Evolutionary conservation across 2,888 invertebrate genomes (phyloP).

Genomic region (Agelastica alni): DNA sequence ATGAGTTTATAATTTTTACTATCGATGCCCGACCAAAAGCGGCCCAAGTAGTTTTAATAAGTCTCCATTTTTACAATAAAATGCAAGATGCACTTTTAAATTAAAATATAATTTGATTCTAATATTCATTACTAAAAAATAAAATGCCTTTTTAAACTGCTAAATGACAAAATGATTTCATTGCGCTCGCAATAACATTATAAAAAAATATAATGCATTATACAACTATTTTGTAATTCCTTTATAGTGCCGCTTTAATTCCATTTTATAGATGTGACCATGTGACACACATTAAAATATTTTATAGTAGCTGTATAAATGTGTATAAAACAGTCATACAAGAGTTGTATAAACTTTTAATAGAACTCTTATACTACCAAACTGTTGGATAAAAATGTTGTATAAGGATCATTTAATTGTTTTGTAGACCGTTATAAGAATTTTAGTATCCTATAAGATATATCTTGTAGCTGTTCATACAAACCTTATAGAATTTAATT

Average conservation of each 20-base stretch:
- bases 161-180: background rate
- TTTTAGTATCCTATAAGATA: no score
- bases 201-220: background rate
- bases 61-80: no score
- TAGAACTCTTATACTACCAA: no score
- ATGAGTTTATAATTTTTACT: background rate
- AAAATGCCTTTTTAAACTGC: background rate
- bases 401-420: no score
- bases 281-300: background rate
- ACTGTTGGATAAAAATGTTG: no score
- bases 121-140: background rate
- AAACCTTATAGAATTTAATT: no score
- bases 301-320: background rate
- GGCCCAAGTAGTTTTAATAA: no score
- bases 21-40: no score
- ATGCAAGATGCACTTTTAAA: no score
- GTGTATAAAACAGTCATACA: background rate
- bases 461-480: no score
- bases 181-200: background rate
- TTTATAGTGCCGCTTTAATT: background rate
- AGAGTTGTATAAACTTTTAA: background rate
- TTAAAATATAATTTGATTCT: no score
- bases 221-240: background rate
- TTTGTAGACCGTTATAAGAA: no score
- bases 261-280: background rate